Percentiles rank a stretch among this genome's conserved stretches.
phyloP scores from a whole-genome alignment of 2,113 vertebrate species.

The Nyctereutes procyonoides region DNA sequence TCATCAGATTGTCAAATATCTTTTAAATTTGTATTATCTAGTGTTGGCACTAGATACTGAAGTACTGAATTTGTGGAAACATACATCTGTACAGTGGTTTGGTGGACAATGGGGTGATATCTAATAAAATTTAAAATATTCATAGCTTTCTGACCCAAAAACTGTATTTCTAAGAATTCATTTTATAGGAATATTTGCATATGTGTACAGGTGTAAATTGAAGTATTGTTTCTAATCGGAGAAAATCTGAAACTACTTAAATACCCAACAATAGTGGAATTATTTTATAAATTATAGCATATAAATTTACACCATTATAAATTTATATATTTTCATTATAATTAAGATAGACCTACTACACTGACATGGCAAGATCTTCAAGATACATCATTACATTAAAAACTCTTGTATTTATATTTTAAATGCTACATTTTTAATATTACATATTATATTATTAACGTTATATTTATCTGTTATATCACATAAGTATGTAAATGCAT shows the following conservation, averaged over 20 bases:
- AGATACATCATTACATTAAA: constrained; percentile 1
- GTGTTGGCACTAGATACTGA: not conserved
- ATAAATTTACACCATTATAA: not conserved
- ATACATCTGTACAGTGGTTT: not conserved
- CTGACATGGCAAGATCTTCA: not conserved
- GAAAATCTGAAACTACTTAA: constrained; percentile 10
- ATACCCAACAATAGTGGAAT: not conserved
- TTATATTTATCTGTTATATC: not conserved
- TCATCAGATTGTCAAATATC: not conserved
- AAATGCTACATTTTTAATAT: not conserved
- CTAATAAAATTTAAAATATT: constrained; percentile 11
- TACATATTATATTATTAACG: not conserved
- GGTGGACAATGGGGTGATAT: not conserved
- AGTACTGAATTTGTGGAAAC: not conserved
- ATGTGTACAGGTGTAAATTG: not conserved
- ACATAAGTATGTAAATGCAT: not conserved
- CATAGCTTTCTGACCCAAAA: not conserved
- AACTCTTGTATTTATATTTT: not conserved
- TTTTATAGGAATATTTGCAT: not conserved
- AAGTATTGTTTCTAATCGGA: not conserved
- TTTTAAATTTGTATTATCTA: not conserved
- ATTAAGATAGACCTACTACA: not conserved
- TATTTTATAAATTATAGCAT: constrained; percentile 18
- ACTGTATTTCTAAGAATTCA: not conserved
- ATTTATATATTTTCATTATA: constrained; percentile 24